Evolutionary conservation across 23 tunicate genomes (phyloP).

Genomic region (Ciona savignyi): DNA sequence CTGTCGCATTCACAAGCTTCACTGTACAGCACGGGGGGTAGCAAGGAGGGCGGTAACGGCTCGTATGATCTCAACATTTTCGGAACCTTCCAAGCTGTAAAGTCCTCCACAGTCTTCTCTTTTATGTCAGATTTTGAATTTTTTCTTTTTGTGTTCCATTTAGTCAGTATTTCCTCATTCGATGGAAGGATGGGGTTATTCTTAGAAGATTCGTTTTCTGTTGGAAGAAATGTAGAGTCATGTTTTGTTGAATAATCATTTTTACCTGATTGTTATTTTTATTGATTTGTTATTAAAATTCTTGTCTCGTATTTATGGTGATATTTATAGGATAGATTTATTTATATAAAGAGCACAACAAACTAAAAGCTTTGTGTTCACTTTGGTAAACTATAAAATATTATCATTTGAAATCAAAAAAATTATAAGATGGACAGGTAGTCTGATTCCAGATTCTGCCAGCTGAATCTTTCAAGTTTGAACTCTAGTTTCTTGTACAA

Average conservation of each 20-base stretch:
- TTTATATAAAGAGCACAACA: neutral
- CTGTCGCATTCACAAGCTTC: too few relatives aligned
- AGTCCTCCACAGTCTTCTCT: neutral
- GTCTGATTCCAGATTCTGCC: conserved; percentile 14
- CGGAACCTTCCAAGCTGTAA: neutral
- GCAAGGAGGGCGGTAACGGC: conserved; percentile 35
- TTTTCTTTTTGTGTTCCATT: neutral
- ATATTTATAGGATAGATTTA: too few relatives aligned
- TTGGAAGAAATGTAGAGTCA: neutral
- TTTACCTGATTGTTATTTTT: too few relatives aligned
- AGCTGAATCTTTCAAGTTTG: conserved; percentile 21
- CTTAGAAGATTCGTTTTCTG: neutral
- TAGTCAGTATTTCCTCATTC: neutral
- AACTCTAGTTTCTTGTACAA: conserved; percentile 9
- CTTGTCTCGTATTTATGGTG: too few relatives aligned
- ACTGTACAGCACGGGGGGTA: too few relatives aligned
- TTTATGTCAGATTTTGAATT: neutral
- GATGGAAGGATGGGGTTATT: neutral
- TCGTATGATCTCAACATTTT: neutral
- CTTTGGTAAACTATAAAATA: too few relatives aligned
- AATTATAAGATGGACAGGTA: conserved; percentile 8
- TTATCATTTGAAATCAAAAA: too few relatives aligned
- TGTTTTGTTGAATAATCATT: too few relatives aligned
- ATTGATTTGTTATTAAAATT: too few relatives aligned
- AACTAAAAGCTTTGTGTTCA: neutral